Evolutionary conservation across 2,797 vertebrate genomes (phyloP).

Genomic region (Neopelma chrysocephalum): DNA sequence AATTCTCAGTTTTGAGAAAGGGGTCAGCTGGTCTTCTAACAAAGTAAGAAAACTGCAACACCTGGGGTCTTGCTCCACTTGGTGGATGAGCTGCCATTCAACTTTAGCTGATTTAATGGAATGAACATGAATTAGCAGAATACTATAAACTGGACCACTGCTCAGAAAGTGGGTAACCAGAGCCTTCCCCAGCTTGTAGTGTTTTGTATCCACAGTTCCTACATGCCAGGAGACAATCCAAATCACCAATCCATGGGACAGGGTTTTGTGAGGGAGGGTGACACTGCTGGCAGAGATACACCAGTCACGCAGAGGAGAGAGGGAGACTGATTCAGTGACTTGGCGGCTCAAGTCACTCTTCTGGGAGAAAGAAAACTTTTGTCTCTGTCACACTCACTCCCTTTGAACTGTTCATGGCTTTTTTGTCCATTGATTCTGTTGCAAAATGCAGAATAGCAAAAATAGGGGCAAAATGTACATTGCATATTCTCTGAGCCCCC

Average conservation of each 20-base stretch:
- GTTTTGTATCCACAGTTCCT: background rate
- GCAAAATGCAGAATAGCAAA: background rate
- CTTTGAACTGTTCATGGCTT: rapidly evolving
- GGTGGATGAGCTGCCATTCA: background rate
- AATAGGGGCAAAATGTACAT: background rate
- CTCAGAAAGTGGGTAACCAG: background rate
- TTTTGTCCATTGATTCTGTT: background rate
- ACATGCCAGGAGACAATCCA: background rate
- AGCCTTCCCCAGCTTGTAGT: background rate
- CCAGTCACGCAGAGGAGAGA: background rate
- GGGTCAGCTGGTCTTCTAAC: background rate
- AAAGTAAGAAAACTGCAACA: background rate
- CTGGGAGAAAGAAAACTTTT: background rate
- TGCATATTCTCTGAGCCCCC: background rate
- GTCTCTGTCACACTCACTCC: background rate
- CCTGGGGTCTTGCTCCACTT: background rate
- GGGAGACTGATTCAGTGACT: background rate
- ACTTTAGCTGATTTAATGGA: background rate
- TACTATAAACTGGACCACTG: background rate
- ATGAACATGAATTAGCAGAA: background rate
- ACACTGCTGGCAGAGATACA: background rate
- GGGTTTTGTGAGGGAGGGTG: background rate
- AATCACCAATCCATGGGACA: background rate
- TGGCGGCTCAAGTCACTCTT: background rate
- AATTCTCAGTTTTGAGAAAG: background rate